Evolutionary conservation across 1,140 invertebrate species (phyloP), one percentile per base, ranked within the genome.

Genomic region (Tetramorium parvispinum): DNA sequence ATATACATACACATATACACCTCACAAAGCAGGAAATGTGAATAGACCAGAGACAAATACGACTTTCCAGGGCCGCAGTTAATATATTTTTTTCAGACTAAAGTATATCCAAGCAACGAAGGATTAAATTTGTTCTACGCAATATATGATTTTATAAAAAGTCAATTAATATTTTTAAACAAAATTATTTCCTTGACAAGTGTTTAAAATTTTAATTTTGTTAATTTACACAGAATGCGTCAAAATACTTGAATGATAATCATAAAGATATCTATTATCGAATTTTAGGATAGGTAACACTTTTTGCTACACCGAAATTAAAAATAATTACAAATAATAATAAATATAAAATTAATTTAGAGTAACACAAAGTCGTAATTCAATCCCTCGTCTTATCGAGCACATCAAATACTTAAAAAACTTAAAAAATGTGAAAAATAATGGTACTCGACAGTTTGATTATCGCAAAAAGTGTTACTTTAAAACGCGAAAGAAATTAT

Each of bases 251-350:
- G n/a, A 46, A 68, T 13, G 61, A 27, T 32, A 53, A 51, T n/a
- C 18, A 4, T 3, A 18, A 0, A 51, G 6, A 13, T 55, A 16
- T 37, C 5, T 11, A 11, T 40, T 16, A 4, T 40, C 5, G 13
- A n/a, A 76, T 57, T 76, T 76, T 24, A 18, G n/a, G n/a, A n/a
- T n/a, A 70, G 40, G 13, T 16, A 18, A 55, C 40, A n/a, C n/a
- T 37, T 55, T 55, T 75, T 55, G 11, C 11, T 16, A 32, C 24
- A 8, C 7, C 13, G 21, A 37, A 71, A 51, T 21, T 49, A 3
- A 53, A n/a, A 2, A 3, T 11, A 21, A 43, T 16, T 55, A 3
- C 3, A 21, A 32, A 16, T 3, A 21, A 3, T 40, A 7, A 16
- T n/a, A 40, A 40, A 27, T 18, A 40, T 24, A 24, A 57, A 76